Evolutionary conservation across 2,888 invertebrate genomes (phyloP).

Genomic region (Omphaloscelis lunosa): DNA sequence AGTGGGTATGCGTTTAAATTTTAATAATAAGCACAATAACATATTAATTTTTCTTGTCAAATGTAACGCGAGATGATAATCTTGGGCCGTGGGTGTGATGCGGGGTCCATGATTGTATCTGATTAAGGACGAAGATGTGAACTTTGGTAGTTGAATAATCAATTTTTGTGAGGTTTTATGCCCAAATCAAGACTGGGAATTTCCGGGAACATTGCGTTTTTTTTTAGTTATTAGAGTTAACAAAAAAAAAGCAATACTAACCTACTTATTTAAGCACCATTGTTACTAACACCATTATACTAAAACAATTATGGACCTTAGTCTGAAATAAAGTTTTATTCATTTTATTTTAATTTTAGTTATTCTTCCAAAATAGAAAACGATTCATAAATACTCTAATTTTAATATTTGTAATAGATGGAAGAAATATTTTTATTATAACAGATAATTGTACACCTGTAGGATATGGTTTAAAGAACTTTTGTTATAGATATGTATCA

Average conservation of each 20-base stretch:
- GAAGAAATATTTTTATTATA: too few species aligned
- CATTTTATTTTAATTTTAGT: too few species aligned
- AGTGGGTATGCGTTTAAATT: slow-evolving; percentile 67
- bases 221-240: not conserved
- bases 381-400: not conserved
- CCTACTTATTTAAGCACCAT: too few species aligned
- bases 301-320: too few species aligned
- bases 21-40: slow-evolving; percentile 76
- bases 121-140: slow-evolving; percentile 18
- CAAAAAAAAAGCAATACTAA: too few species aligned
- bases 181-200: not conserved
- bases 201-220: not conserved
- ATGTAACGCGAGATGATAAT: slow-evolving; percentile 72
- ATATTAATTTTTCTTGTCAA: slow-evolving; percentile 75
- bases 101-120: slow-evolving; percentile 59
- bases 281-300: too few species aligned
- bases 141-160: slow-evolving; percentile 3
- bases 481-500: too few species aligned
- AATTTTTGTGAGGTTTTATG: not conserved
- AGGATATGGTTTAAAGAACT: too few species aligned
- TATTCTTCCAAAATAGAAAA: not conserved
- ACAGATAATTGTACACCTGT: too few species aligned
- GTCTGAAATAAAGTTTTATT: too few species aligned
- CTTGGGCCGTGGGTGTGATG: slow-evolving; percentile 65
- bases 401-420: not conserved